A percentile compares a stretch with the other conserved stretches of the same genome.
phyloP scores from a whole-genome alignment of 2,888 invertebrate species.

The Microdon myrmicae region DNA sequence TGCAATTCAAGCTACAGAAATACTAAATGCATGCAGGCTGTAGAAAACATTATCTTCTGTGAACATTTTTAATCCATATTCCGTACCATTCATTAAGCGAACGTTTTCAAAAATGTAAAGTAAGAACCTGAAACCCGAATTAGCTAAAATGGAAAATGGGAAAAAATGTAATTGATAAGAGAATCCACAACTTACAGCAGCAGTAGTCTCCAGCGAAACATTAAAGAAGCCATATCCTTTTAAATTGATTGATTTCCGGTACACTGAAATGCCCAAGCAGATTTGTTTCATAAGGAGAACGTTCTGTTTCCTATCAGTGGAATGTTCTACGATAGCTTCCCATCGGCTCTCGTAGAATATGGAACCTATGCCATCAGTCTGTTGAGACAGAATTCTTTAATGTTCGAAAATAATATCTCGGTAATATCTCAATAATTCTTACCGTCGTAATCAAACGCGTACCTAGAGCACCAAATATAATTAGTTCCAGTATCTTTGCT shows the following conservation, averaged over 20 bases:
- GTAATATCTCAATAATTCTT: neutral
- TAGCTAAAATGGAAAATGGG: slow-evolving; percentile 32
- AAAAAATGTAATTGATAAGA: neutral
- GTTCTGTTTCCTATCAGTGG: slow-evolving; percentile 37
- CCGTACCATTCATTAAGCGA: no score
- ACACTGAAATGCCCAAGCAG: slow-evolving; percentile 43
- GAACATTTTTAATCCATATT: no score
- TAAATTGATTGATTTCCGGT: slow-evolving; percentile 46
- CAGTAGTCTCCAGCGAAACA: slow-evolving; percentile 47
- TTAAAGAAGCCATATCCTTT: slow-evolving; percentile 52
- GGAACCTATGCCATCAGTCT: slow-evolving; percentile 54
- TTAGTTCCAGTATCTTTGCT: slow-evolving; percentile 49
- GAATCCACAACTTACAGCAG: slow-evolving; percentile 31
- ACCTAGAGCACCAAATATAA: slow-evolving; percentile 54
- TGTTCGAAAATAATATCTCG: no score
- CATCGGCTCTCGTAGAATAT: slow-evolving; percentile 54
- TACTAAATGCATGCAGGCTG: no score
- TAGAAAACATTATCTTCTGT: no score
- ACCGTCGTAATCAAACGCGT: slow-evolving; percentile 50
- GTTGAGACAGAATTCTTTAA: neutral
- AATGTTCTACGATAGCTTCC: slow-evolving; percentile 47
- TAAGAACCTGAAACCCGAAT: slow-evolving; percentile 54
- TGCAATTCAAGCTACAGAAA: no score
- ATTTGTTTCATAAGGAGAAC: slow-evolving; percentile 53
- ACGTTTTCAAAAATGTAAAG: slow-evolving; percentile 53